Conservation (phyloP, 2,113 vertebrate species). For the Tenebrosternarchus preto region DNA sequence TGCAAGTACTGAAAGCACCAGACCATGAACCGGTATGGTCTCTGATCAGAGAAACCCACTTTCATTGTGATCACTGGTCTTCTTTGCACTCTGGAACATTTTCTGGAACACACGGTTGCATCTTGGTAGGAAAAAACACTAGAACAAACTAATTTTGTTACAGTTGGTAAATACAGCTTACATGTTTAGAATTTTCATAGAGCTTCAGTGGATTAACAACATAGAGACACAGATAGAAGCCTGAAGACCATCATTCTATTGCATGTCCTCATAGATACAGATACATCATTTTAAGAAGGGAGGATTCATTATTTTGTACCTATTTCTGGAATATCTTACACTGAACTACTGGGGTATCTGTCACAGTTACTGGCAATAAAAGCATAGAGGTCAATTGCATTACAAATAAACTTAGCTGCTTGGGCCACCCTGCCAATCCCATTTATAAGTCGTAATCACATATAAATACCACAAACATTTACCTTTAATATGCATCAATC, state of each 20-base stretch:
- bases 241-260: no score
- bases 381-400: slow-evolving; percentile 28
- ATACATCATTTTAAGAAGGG: background rate
- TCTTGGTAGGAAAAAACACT: background rate
- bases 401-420: slow-evolving; percentile 23
- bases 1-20: background rate
- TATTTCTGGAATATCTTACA: slow-evolving; percentile 20
- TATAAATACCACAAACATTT: background rate
- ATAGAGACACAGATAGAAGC: no score
- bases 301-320: background rate
- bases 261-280: background rate
- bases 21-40: background rate
- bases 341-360: slow-evolving; percentile 27
- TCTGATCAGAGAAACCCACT: background rate
- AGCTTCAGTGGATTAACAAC: background rate
- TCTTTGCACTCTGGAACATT: background rate
- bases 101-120: background rate
- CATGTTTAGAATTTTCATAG: background rate
- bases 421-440: slow-evolving; percentile 1
- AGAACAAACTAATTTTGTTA: background rate
- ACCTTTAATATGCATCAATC: background rate
- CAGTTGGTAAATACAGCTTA: background rate
- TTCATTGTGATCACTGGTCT: background rate
- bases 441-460: background rate
- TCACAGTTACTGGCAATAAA: slow-evolving; percentile 26